Evolutionary conservation across 2,888 invertebrate genomes (phyloP).

Genomic region (Palloptera scutellata): DNA sequence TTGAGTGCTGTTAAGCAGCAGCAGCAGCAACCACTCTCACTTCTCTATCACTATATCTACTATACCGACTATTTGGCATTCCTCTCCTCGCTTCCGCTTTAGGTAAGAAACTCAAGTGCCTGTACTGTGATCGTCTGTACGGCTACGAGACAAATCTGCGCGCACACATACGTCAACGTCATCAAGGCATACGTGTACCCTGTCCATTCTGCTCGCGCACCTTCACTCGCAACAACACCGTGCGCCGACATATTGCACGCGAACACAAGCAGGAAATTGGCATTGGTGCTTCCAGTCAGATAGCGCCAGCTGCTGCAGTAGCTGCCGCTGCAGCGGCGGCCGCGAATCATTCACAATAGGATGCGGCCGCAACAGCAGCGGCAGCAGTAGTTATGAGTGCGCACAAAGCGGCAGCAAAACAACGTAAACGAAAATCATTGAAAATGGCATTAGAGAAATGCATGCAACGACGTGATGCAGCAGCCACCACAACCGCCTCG

Average conservation of each 20-base stretch:
- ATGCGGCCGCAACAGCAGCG: conserved; percentile 62
- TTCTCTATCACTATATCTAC: too few species aligned
- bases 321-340: conserved; percentile 58
- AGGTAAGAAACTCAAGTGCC: conserved; percentile 92
- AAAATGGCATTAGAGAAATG: conserved; percentile 61
- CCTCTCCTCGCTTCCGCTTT: not conserved
- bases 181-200: conserved; percentile 90
- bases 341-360: conserved; percentile 65
- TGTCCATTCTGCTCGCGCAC: conserved; percentile 91
- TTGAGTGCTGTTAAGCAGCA: too few species aligned
- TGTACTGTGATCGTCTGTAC: conserved; percentile 90
- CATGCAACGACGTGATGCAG: conserved; percentile 59
- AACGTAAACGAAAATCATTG: conserved; percentile 61
- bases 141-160: conserved; percentile 92
- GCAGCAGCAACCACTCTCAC: too few species aligned
- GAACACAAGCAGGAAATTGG: conserved; percentile 78
- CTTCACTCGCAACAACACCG: conserved; percentile 92
- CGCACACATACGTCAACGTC: conserved; percentile 89
- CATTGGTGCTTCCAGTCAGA: conserved; percentile 43
- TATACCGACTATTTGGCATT: too few species aligned
- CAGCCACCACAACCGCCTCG: conserved; percentile 41
- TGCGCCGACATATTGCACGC: conserved; percentile 87
- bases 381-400: conserved; percentile 63
- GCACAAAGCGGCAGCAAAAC: conserved; percentile 57
- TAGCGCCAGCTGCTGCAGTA: conserved; percentile 56